These are phyloP conservation scores for Meloidogyne exigua DNA, from an alignment of 1,140 invertebrate genomes.

Conservation along the genomic window DNA sequence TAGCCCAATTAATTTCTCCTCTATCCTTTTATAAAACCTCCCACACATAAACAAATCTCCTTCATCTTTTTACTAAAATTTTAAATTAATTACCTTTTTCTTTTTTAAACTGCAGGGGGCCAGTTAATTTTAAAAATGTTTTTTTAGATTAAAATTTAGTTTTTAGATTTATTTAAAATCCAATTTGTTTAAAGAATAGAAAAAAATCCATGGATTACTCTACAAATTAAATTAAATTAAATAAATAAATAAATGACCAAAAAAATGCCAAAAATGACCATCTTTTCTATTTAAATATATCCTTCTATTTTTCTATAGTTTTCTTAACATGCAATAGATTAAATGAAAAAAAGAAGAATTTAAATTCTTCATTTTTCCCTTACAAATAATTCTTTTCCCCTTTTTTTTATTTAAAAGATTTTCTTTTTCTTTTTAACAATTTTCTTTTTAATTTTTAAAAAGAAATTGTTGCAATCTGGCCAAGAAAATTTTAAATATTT, in stretches of 20 bases:
- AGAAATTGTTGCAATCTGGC: not conserved
- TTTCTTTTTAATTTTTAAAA: not conserved
- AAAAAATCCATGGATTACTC: not conserved
- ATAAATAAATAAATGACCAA: not conserved
- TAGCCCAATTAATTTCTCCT: not conserved
- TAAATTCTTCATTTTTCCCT: too few relatives aligned
- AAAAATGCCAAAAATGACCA: too few relatives aligned
- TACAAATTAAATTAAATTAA: not conserved
- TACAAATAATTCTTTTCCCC: too few relatives aligned
- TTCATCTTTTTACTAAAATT: not conserved
- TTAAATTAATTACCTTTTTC: constrained; percentile 21
- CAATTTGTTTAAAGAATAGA: not conserved
- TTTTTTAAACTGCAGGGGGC: not conserved
- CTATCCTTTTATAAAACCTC: too few relatives aligned
- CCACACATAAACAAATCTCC: not conserved
- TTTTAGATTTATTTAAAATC: too few relatives aligned
- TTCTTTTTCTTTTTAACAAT: not conserved
- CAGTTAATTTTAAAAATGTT: not conserved
- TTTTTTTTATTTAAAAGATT: not conserved
- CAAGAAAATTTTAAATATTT: not conserved
- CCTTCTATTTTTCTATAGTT: too few relatives aligned
- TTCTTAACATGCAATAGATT: too few relatives aligned
- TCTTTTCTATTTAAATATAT: too few relatives aligned
- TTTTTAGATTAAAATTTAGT: too few relatives aligned
- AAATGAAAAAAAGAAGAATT: too few relatives aligned